A percentile compares a stretch with the other conserved stretches of the same genome.
Conservation (phyloP, 30 jellyfish, hydroid and myxozoan species). For the Hydractinia symbiolongicarpus region DNA sequence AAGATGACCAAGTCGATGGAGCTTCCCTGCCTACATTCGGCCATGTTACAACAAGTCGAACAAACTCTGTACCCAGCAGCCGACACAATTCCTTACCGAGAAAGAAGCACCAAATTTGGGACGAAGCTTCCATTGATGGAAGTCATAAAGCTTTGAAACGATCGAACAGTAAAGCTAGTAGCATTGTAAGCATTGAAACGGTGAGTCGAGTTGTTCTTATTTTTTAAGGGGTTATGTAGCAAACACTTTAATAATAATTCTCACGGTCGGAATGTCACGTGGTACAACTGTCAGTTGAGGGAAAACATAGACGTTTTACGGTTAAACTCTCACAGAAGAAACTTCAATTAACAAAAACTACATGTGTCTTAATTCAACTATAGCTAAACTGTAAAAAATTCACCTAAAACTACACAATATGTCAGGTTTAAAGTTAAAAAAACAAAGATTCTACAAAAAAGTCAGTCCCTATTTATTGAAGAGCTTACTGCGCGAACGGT, state of each 20-base stretch:
- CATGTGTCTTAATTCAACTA: neutral
- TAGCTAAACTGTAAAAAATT: neutral
- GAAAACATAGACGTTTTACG: too few species aligned
- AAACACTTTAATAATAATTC: neutral
- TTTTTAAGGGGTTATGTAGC: too few species aligned
- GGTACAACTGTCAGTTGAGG: too few species aligned
- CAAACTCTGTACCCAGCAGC: slow-evolving; percentile 53
- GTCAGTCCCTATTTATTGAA: too few species aligned
- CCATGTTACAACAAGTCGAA: slow-evolving; percentile 28
- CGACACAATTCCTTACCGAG: slow-evolving; percentile 30
- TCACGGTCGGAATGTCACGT: too few species aligned
- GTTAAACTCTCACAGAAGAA: too few species aligned
- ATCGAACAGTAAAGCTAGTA: slow-evolving; percentile 64
- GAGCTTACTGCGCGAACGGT: too few species aligned
- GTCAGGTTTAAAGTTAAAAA: neutral
- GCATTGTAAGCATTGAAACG: slow-evolving; percentile 81
- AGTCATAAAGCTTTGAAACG: slow-evolving; percentile 25
- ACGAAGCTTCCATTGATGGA: slow-evolving; percentile 26
- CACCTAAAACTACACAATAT: too few species aligned
- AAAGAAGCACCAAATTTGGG: slow-evolving; percentile 28
- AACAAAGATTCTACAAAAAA: too few species aligned
- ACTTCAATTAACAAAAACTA: neutral
- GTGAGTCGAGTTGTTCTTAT: slow-evolving; percentile 29
- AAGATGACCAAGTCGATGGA: slow-evolving; percentile 41
- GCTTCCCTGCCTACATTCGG: slow-evolving; percentile 34